Evolutionary conservation across 2,888 invertebrate genomes (phyloP), one percentile per base, ranked within the genome.

Genomic region (Noctua pronuba): DNA sequence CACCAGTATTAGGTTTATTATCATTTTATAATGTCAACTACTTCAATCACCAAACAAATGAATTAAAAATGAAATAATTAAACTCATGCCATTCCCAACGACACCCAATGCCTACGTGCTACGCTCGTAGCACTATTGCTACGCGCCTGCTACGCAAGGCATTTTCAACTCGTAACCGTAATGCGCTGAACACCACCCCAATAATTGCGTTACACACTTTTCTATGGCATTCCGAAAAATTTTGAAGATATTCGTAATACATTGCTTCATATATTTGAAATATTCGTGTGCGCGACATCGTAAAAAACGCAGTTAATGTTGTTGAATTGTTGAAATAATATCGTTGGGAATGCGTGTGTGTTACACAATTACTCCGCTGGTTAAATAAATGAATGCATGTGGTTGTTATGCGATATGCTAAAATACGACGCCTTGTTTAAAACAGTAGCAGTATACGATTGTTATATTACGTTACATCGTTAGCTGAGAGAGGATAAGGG

Each of bases 381-480:
- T 65, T 49, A 41, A 13, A 81, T 41, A 52, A 65, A 44, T 35
- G 41, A 74, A 66, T 74, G 8, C 5, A 52, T 69, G 38, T 65
- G n/a, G 49, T 82, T 76, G 31, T 76, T 49, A 58, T 44, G 44
- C n/a, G 38, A 69, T 44, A 58, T 44, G 44, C 28, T 60, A 66
- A 69, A 38, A 46, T n/a, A 41, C 55, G 24, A 62, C 64, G 41
- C 60, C 60, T 62, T 60, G 49, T 64, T 77, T 52, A 67, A 70
- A 82, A 70, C 68, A 85, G 46, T 31, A 82, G 62, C 52, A 65
- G 44, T 78, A 64, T 75, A 80, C 79, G 72, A 79, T 75, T 73
- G 77, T 82, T 72, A 82, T 85, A 89, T 84, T 78, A 84, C 72
- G 70, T 78, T 82, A 83, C 80, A 81, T 86, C 79, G 80, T 86